These are phyloP conservation scores for Bombus breviceps DNA, from an alignment of 1,140 invertebrate species.

Conservation along the genomic window DNA sequence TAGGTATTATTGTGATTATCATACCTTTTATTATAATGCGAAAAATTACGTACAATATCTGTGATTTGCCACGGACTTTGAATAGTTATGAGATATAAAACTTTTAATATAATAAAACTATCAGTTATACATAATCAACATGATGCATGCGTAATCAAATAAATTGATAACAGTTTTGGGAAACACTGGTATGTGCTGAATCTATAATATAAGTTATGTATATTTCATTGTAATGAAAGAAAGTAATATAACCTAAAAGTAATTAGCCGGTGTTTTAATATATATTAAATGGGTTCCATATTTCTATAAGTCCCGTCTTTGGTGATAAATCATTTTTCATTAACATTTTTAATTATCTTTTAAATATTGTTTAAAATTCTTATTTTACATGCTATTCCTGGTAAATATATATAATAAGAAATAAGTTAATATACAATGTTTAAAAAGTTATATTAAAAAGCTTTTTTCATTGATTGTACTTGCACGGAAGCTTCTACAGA, in stretches of 20 bases:
- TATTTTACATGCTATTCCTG: neutral
- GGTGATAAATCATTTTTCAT: no score
- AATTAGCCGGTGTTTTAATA: neutral
- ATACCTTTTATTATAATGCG: conserved; percentile 5
- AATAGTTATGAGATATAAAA: neutral
- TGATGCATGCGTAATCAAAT: neutral
- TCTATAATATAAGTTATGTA: neutral
- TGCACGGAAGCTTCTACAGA: neutral
- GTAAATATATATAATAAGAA: neutral
- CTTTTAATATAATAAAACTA: neutral
- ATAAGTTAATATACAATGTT: neutral
- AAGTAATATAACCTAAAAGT: conserved; percentile 4
- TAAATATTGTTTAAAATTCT: neutral
- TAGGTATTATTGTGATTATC: neutral
- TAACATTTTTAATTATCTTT: neutral
- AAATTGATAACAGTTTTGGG: neutral
- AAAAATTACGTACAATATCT: conserved; percentile 1
- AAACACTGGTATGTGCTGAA: neutral
- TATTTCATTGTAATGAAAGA: neutral
- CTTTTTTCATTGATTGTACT: conserved; percentile 13
- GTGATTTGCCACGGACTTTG: neutral
- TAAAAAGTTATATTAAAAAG: conserved; percentile 16
- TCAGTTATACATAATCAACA: neutral
- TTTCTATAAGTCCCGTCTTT: neutral
- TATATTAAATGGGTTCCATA: neutral